A percentile compares a stretch with the other conserved stretches of the same genome.
Evolutionary conservation across 2,888 invertebrate genomes (phyloP).

Genomic region (Agriopis leucophaearia): DNA sequence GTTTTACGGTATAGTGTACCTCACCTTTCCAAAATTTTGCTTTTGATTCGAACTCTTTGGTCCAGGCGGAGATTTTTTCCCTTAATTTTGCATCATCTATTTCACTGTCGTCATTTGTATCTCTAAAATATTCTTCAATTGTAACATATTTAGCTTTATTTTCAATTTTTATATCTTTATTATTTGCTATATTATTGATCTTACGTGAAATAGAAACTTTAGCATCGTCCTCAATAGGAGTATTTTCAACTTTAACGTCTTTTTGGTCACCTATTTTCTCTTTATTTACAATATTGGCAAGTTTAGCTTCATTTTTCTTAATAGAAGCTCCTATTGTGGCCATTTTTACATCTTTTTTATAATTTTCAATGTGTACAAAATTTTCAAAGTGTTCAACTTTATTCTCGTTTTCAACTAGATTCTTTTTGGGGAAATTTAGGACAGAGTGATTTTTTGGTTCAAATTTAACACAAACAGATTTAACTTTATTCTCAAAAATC

Average conservation of each 20-base stretch:
- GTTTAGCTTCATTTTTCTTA: neutral
- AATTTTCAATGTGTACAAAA: neutral
- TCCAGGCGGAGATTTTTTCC: slow-evolving; percentile 55
- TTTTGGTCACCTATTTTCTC: neutral
- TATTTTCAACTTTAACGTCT: neutral
- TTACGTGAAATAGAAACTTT: neutral
- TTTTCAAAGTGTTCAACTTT: neutral
- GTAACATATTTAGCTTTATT: slow-evolving; percentile 7
- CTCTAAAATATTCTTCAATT: slow-evolving; percentile 13
- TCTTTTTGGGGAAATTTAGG: neutral
- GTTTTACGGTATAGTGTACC: neutral
- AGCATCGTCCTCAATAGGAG: neutral
- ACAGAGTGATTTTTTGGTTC: neutral
- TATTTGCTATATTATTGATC: neutral
- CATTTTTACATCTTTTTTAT: neutral
- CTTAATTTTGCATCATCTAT: slow-evolving; percentile 21
- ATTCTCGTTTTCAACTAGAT: neutral
- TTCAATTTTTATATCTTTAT: neutral
- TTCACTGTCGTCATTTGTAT: neutral
- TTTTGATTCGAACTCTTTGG: slow-evolving; percentile 66
- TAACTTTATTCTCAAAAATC: slow-evolving; percentile 18
- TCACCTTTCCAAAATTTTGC: slow-evolving; percentile 77
- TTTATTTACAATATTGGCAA: neutral
- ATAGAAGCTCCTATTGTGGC: neutral
- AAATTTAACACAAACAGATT: slow-evolving; percentile 10